phyloP scores from a whole-genome alignment of 1,140 invertebrate genomes.

The Papilio dardanus region DNA sequence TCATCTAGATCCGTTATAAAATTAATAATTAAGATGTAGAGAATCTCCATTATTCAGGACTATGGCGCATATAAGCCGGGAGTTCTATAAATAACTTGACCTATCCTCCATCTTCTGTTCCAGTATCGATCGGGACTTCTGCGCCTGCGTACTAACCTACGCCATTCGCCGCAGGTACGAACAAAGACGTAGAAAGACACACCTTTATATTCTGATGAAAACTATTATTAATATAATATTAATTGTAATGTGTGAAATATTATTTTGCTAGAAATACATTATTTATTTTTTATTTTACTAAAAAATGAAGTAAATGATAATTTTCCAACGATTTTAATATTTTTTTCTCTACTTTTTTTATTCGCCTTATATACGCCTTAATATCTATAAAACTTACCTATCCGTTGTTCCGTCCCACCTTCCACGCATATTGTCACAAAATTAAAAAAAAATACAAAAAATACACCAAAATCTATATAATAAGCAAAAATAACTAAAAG shows the following conservation, averaged over 20 bases:
- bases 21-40: background rate
- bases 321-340: too few relatives aligned
- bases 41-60: background rate
- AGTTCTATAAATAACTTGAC: constrained; percentile 22
- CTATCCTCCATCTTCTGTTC: background rate
- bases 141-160: constrained; percentile 3
- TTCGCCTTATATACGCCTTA: too few relatives aligned
- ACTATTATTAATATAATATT: background rate
- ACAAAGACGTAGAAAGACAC: constrained; percentile 6
- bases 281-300: too few relatives aligned
- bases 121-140: background rate
- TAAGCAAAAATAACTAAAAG: background rate
- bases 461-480: background rate
- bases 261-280: too few relatives aligned
- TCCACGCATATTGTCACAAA: background rate
- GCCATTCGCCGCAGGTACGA: constrained; percentile 13
- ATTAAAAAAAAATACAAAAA: background rate
- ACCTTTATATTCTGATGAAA: background rate
- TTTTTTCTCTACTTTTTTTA: too few relatives aligned
- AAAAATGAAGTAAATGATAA: too few relatives aligned
- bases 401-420: background rate
- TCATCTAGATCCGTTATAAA: too few relatives aligned
- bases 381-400: background rate
- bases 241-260: background rate
- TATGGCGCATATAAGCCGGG: background rate